Evolutionary conservation across 2,797 vertebrate species (phyloP).

Genomic region (Saguinus oedipus): DNA sequence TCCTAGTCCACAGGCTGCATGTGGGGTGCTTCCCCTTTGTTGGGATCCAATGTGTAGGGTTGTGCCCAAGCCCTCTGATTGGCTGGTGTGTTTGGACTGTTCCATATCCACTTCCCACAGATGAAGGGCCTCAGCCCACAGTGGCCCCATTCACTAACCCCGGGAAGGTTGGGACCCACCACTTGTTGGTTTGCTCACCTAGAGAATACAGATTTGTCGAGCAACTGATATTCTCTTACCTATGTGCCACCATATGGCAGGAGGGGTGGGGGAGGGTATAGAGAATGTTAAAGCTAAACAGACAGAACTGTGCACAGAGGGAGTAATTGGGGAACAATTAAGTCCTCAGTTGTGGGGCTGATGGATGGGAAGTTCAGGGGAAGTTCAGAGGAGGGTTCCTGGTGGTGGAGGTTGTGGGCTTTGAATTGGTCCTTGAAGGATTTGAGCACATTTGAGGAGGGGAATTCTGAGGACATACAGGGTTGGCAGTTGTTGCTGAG

Average conservation of each 20-base stretch:
- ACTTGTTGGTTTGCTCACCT: neutral
- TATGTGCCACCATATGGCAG: neutral
- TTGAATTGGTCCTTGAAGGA: neutral
- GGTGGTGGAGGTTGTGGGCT: neutral
- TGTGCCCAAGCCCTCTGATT: neutral
- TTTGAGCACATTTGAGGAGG: neutral
- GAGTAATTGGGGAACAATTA: neutral
- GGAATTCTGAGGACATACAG: fast-evolving
- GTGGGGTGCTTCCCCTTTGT: no score
- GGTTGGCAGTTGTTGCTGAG: neutral
- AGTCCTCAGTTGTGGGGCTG: neutral
- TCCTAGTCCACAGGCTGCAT: neutral
- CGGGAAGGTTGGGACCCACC: neutral
- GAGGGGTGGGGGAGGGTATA: neutral
- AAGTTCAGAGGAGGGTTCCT: neutral
- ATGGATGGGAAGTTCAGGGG: neutral
- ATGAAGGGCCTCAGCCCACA: neutral
- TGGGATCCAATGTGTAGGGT: neutral
- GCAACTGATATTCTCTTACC: neutral
- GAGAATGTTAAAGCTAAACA: neutral
- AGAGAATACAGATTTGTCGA: neutral
- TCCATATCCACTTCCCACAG: neutral
- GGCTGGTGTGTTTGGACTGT: neutral
- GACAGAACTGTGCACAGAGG: neutral
- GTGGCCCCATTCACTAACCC: neutral